A percentile compares a stretch with the other conserved stretches of the same genome.
These are phyloP conservation scores for Chrysolina haemoptera DNA, from an alignment of 2,888 invertebrate genomes.

Conservation along the genomic window DNA sequence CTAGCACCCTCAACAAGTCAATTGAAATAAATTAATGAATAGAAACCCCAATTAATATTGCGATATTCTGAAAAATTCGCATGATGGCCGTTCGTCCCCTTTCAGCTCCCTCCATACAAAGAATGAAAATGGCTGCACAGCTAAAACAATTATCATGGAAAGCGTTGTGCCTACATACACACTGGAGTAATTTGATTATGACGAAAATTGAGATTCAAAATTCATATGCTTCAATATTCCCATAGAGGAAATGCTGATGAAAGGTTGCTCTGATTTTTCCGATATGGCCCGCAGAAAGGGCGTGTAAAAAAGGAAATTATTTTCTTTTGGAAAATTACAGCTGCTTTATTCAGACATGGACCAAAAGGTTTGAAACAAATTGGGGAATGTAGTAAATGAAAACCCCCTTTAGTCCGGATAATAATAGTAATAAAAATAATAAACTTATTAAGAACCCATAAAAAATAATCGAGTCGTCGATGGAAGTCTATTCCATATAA, in stretches of 20 bases:
- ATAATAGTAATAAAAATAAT: too few relatives aligned
- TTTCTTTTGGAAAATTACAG: conserved; percentile 5
- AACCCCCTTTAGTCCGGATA: too few relatives aligned
- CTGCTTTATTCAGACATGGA: not conserved
- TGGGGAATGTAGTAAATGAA: not conserved
- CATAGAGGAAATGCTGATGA: not conserved
- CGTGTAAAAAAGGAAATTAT: not conserved
- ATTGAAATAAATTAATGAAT: too few relatives aligned
- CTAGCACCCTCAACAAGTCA: too few relatives aligned
- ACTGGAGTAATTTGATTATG: conserved; percentile 12
- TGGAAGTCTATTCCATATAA: too few relatives aligned
- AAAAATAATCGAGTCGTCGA: too few relatives aligned
- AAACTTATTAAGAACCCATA: too few relatives aligned
- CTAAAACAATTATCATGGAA: not conserved
- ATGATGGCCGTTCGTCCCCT: not conserved
- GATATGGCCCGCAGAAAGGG: not conserved
- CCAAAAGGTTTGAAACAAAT: not conserved
- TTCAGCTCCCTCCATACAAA: not conserved
- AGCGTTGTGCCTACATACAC: conserved; percentile 11
- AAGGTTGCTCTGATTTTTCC: conserved; percentile 2
- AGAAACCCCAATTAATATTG: too few relatives aligned
- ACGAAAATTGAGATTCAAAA: conserved; percentile 12
- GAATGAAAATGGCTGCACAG: not conserved
- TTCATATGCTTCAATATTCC: not conserved
- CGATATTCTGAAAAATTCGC: not conserved